These are phyloP conservation scores for Calosoma granatense DNA, from an alignment of 1,140 invertebrate species.

Conservation along the genomic window DNA sequence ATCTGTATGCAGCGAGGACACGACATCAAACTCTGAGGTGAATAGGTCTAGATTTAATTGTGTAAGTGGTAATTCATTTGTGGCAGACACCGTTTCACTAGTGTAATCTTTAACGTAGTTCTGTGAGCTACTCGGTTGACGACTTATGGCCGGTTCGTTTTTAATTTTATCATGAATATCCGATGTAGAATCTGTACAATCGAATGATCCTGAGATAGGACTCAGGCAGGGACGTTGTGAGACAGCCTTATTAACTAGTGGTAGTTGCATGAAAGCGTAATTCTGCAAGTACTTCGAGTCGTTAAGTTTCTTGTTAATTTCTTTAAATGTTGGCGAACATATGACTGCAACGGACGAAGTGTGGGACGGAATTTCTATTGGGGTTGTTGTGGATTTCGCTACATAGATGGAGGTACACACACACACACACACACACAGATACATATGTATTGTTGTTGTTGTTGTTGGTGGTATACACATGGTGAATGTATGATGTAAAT, in stretches of 20 bases:
- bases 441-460: too few relatives aligned
- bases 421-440: too few relatives aligned
- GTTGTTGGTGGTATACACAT: too few relatives aligned
- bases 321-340: neutral
- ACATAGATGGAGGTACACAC: neutral
- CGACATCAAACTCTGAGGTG: conserved; percentile 18
- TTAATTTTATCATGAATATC: neutral
- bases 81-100: conserved; percentile 21
- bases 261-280: conserved; percentile 14
- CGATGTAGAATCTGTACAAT: conserved; percentile 19
- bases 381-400: conserved; percentile 13
- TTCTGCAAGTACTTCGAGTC: conserved; percentile 14
- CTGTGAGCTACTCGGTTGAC: neutral
- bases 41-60: conserved; percentile 31
- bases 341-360: neutral
- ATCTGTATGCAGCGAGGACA: conserved; percentile 8
- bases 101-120: neutral
- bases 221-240: conserved; percentile 21
- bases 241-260: conserved; percentile 7
- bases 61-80: conserved; percentile 39
- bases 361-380: conserved; percentile 16
- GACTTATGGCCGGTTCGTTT: neutral
- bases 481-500: too few relatives aligned
- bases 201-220: conserved; percentile 29
- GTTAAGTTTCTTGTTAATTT: neutral